These are phyloP conservation scores for Metellina segmentata DNA, from an alignment of 2,888 invertebrate species.

Conservation along the genomic window DNA sequence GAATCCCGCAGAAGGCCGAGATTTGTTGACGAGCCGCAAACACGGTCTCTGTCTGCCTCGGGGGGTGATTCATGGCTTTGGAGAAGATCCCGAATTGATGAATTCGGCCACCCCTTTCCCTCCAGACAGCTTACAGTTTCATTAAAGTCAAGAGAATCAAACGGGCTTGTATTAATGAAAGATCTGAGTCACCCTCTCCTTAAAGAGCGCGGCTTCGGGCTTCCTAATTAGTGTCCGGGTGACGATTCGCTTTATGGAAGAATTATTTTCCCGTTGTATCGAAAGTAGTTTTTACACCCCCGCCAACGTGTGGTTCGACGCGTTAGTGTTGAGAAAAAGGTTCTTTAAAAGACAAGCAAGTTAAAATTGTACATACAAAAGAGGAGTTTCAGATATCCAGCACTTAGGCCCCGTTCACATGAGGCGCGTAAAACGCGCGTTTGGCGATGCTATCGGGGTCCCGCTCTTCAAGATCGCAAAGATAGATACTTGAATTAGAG, in stretches of 20 bases:
- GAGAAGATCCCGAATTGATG: slow-evolving; percentile 54
- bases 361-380: too few relatives aligned
- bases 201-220: background rate
- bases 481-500: too few relatives aligned
- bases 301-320: too few relatives aligned
- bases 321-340: too few relatives aligned
- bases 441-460: too few relatives aligned
- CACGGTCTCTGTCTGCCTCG: slow-evolving; percentile 22
- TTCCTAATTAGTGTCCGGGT: background rate
- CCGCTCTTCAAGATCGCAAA: too few relatives aligned
- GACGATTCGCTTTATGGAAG: background rate
- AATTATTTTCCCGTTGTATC: too few relatives aligned
- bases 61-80: slow-evolving; percentile 53
- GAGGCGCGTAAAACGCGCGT: too few relatives aligned
- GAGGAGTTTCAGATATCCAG: too few relatives aligned
- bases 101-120: slow-evolving; percentile 7
- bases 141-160: slow-evolving; percentile 50
- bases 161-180: slow-evolving; percentile 9
- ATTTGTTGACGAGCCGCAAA: slow-evolving; percentile 45
- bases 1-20: slow-evolving; percentile 25
- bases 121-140: slow-evolving; percentile 19
- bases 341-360: too few relatives aligned
- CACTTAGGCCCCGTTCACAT: too few relatives aligned
- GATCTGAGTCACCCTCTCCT: background rate
- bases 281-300: too few relatives aligned